These are phyloP conservation scores for Mormyrops boulengeri DNA, from an alignment of 2,797 vertebrate genomes.

Conservation along the genomic window DNA sequence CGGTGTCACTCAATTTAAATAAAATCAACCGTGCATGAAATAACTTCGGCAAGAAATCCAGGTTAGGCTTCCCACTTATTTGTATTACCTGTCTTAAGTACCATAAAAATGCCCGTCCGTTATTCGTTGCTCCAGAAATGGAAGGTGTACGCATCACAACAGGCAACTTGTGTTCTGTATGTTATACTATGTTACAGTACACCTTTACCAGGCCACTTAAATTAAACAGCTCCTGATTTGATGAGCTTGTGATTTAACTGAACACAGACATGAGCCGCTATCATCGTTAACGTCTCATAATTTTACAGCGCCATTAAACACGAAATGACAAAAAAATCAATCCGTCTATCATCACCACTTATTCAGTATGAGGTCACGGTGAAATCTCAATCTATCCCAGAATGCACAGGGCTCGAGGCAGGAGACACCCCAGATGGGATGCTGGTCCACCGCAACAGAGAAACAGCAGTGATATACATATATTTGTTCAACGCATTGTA, in stretches of 20 bases:
- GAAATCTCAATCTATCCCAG: not conserved
- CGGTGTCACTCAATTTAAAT: conserved; percentile 86
- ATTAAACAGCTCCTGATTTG: not conserved
- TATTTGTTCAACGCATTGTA: not conserved
- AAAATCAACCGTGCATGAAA: conserved; percentile 84
- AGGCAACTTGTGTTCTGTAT: conserved; percentile 13
- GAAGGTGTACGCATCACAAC: not conserved
- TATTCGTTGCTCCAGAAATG: not conserved
- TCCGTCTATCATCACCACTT: not conserved
- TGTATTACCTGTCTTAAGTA: conserved; percentile 53
- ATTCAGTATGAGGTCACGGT: not conserved
- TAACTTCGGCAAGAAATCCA: conserved; percentile 66
- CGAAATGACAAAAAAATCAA: not conserved
- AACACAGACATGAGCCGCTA: not conserved
- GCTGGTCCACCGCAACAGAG: not conserved
- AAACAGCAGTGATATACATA: not conserved
- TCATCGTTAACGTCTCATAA: not conserved
- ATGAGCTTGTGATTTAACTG: not conserved
- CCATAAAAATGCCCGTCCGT: conserved; percentile 39
- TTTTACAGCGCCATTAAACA: not conserved
- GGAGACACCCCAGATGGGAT: not conserved
- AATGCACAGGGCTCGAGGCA: not conserved
- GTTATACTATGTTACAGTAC: not conserved
- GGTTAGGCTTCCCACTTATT: conserved; percentile 50
- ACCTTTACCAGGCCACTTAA: not conserved